Conservation (phyloP, 1,140 invertebrate species). For the Atta texana region DNA sequence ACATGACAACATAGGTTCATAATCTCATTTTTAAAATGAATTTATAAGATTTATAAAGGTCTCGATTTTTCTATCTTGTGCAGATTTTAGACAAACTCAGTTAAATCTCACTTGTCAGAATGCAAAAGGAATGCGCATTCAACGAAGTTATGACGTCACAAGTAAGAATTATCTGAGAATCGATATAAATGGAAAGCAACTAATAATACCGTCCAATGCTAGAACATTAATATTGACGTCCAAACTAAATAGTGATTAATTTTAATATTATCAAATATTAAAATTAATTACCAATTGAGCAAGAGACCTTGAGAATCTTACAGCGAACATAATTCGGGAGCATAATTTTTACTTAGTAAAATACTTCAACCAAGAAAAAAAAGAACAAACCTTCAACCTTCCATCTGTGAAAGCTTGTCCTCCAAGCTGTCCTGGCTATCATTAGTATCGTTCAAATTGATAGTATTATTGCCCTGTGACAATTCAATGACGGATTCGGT, state of each 20-base stretch:
- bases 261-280: neutral
- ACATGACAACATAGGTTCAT: no score
- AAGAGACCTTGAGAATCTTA: neutral
- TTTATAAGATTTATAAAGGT: no score
- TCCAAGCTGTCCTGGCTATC: constrained; percentile 85
- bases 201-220: neutral
- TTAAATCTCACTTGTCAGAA: no score
- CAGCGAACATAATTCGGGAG: neutral
- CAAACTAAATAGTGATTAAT: neutral
- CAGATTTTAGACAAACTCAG: no score
- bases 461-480: constrained; percentile 75
- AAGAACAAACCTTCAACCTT: constrained; percentile 77
- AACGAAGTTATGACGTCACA: no score
- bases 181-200: no score
- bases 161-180: no score
- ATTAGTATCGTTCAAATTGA: constrained; percentile 82
- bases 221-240: neutral
- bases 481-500: constrained; percentile 80
- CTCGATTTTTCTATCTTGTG: no score
- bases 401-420: constrained; percentile 85
- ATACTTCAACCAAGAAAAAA: neutral
- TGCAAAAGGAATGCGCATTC: no score
- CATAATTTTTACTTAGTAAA: constrained; percentile 15
- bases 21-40: no score
- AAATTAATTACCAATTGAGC: constrained; percentile 30